Base-by-base conservation (phyloP, 2,888 invertebrate genomes). In the Danaus chrysippus region DNA sequence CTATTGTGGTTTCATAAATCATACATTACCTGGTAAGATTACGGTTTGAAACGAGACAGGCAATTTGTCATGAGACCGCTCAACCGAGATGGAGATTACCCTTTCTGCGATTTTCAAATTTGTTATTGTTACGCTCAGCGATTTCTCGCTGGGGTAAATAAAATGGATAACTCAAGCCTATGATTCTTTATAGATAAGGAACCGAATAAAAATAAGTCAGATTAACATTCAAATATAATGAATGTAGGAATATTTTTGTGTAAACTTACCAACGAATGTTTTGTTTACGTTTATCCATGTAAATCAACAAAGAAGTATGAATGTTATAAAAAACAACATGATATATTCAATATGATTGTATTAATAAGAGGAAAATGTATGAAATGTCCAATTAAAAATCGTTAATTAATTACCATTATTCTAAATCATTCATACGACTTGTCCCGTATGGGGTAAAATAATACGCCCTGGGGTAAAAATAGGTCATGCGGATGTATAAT, bases 401-500 rank as follows among this genome's bases (percentile, higher is more conserved):
- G 77, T 79, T 85, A 81, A 86, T 85, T 87, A 88, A 87, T 87
- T 84, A 86, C 77, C 74, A 77, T 81, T 83, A 83, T 87, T 84
- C 80, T 82, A 83, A 87, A 84, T 81, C 86, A 77, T 78, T 83
- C 81, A 77, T 71, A 75, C 72, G 73, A 57, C 61, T 58, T 61
- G 60, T 72, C 71, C 72, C 74, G 71, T 71, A 65, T 67, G 73
- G 79, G 76, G 76, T 77, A 74, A 73, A 78, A 78, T 76, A 77
- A 76, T 76, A 79, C 74, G 76, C 72, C 70, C 70, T 73, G 74
- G 86, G 87, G 86, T 81, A 78, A 74, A 89, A 90, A 81, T 88
- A 85, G 89, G 89, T 88, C 88, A 88, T 83, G 84, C 82, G 81
- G 70, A 79, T 73, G 79, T 82, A 77, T 87, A 87, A 87, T 87